Base-by-base conservation (phyloP, 2,888 invertebrate genomes). In the Dynastes tityus region DNA sequence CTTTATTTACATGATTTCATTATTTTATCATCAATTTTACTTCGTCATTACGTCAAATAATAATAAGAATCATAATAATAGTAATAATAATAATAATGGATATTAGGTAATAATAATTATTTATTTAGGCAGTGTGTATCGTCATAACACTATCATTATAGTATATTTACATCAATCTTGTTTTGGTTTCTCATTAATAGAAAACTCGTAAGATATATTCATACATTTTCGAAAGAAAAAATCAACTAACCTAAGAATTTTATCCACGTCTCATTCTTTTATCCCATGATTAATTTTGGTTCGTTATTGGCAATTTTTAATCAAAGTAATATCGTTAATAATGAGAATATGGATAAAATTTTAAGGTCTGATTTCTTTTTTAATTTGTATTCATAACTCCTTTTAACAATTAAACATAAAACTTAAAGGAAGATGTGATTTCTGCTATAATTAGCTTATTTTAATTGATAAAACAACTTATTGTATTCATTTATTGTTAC, bases 51-150 rank as follows among this genome's bases (percentile, higher is more conserved):
- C 74, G 45, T 40, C 64, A 9, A 64, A 32, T 51, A 63, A 78
- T 65, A 65, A 77, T 78, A 75, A 75, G 77, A 79, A 78, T 78
- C 55, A 70, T 55, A 64, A 51, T 78, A 40, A 64, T 73, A 64
- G 16, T 51, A 63, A 78, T 65, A 77, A 79, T 78, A 75, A 75
- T 79, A 79, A 78, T 78, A 63, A 70, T 55, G 64, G 61, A 63
- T 71, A 49, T 78, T 84, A 86, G 85, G 88, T 89, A 89, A 88
- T 89, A 88, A 88, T 87, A 77, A 68, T 87, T 85, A 87, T 88
- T 88, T 88, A 87, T 88, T 87, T 88, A 89, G 89, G 89, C 89
- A 89, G 89, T 88, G 88, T 88, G 88, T 88, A 88, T 88, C 87
- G 85, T 88, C 87, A 87, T 89, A 83, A 88, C 87, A 88, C 88